phyloP scores from a whole-genome alignment of 2,888 invertebrate species.

The Ptycholaimellus sp. region DNA sequence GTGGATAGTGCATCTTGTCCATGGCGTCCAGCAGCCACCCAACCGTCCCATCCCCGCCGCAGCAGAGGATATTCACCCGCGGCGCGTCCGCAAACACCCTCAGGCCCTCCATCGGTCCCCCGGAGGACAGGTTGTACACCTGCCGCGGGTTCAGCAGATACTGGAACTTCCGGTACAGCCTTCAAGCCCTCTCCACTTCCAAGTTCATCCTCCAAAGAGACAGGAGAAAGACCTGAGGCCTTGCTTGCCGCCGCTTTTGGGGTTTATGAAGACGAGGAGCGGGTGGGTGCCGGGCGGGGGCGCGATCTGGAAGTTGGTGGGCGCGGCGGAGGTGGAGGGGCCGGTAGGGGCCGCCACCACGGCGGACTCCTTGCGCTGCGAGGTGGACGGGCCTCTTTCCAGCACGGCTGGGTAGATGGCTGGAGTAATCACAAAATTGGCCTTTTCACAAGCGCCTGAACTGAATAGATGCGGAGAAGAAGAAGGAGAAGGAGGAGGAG shows the following conservation, averaged over 20 bases:
- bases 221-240: conserved; percentile 33
- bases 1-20: too few species aligned
- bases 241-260: conserved; percentile 81
- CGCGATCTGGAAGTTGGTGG: conserved; percentile 73
- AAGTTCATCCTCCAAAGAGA: conserved; percentile 23
- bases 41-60: conserved; percentile 89
- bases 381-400: conserved; percentile 88
- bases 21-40: conserved; percentile 92
- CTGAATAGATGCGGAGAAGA: conserved; percentile 56
- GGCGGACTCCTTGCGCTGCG: conserved; percentile 76
- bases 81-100: conserved; percentile 79
- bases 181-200: conserved; percentile 12
- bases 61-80: conserved; percentile 69
- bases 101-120: conserved; percentile 66
- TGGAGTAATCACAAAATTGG: conserved; percentile 66
- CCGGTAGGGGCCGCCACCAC: conserved; percentile 77
- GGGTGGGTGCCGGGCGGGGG: conserved; percentile 50
- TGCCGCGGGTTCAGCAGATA: conserved; percentile 73
- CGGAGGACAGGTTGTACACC: conserved; percentile 70
- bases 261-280: conserved; percentile 77
- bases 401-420: conserved; percentile 94
- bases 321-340: conserved; percentile 60
- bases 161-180: conserved; percentile 68
- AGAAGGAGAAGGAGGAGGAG: too few species aligned
- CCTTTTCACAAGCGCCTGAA: conserved; percentile 43